Conservation (phyloP, 2,797 vertebrate species). For the Channallabes apus region DNA sequence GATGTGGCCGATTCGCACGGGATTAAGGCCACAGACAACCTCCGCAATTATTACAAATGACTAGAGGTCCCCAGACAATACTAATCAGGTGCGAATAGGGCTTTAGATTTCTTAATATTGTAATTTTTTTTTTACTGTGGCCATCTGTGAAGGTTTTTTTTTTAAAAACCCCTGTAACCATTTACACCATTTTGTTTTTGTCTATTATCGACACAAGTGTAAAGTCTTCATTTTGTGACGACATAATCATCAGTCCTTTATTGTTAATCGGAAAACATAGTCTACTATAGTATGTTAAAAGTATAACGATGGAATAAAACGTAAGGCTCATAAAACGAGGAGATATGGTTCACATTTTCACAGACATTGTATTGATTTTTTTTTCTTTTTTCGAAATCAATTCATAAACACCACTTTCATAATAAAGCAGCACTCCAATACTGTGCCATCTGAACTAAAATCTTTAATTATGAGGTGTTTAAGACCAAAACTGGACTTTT, state of each 20-base stretch:
- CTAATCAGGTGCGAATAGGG: no score
- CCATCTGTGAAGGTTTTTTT: not conserved
- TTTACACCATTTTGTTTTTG: not conserved
- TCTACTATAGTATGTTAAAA: no score
- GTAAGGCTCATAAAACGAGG: not conserved
- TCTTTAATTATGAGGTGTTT: not conserved
- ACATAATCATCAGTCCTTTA: not conserved
- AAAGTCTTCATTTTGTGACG: not conserved
- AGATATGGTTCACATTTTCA: not conserved
- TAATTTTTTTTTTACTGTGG: not conserved
- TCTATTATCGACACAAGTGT: not conserved
- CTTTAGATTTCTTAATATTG: not conserved
- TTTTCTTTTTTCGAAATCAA: not conserved
- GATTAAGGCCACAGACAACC: no score
- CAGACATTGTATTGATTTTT: not conserved
- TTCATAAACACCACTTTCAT: not conserved
- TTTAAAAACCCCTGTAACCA: conserved; percentile 17
- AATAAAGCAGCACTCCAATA: not conserved
- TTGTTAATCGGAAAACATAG: not conserved
- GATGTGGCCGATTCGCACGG: no score
- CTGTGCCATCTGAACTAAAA: not conserved
- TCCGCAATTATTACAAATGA: no score
- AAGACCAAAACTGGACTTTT: not conserved
- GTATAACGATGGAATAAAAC: not conserved
- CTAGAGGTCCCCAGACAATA: no score